phyloP scores from a whole-genome alignment of 2,797 vertebrate species.

The Pangasius sanitwongsei region DNA sequence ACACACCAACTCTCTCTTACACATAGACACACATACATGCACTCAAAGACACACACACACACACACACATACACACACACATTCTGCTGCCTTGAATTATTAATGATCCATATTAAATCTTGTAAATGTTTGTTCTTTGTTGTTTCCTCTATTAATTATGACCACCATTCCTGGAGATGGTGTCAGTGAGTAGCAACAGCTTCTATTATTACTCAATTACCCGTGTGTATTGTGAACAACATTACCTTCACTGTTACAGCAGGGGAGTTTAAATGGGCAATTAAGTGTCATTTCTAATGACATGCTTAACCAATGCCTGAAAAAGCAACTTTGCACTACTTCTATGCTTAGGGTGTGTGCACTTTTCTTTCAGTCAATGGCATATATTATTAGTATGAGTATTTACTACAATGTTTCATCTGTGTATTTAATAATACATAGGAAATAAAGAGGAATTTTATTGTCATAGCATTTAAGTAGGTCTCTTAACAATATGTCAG shows the following conservation, averaged over 20 bases:
- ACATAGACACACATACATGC: not conserved
- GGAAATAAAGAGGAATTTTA: not conserved
- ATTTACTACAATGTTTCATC: not conserved
- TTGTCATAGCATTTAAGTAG: not conserved
- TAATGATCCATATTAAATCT: conserved; percentile 47
- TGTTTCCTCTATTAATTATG: conserved; percentile 49
- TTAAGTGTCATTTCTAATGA: conserved; percentile 19
- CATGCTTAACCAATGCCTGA: conserved; percentile 29
- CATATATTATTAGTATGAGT: not conserved
- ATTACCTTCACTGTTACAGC: conserved; percentile 26
- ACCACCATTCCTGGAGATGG: conserved; percentile 31
- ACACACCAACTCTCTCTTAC: not conserved
- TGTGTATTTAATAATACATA: not conserved
- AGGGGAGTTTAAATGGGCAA: conserved; percentile 25
- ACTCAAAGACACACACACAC: not conserved
- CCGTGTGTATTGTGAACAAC: conserved; percentile 14
- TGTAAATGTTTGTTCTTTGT: conserved; percentile 47
- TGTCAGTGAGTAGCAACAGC: conserved; percentile 42
- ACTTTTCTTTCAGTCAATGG: not conserved
- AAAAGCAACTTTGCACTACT: not conserved
- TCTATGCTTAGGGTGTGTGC: not conserved
- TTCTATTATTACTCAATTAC: conserved; percentile 53
- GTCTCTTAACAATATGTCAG: not conserved
- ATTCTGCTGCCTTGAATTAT: conserved; percentile 48
- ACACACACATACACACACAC: conserved; percentile 1